These are phyloP conservation scores for Sipunculus nudus DNA, from an alignment of 2,888 invertebrate species.

Conservation along the genomic window DNA sequence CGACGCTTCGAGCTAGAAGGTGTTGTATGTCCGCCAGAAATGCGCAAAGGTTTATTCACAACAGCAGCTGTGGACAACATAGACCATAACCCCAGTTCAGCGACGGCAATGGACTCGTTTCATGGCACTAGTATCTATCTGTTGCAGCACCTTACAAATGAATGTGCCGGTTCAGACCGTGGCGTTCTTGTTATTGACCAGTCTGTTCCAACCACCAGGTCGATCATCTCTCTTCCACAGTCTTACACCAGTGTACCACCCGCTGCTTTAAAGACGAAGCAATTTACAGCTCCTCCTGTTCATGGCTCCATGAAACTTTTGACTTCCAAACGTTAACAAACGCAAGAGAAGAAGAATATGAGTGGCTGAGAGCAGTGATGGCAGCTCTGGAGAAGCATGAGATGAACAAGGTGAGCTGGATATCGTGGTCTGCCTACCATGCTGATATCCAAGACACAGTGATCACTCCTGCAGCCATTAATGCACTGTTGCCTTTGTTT, in stretches of 20 bases:
- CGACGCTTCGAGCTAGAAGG: not conserved
- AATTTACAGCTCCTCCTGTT: constrained; percentile 5
- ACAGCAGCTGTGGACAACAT: constrained; percentile 24
- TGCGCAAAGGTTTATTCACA: constrained; percentile 9
- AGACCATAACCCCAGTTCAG: constrained; percentile 19
- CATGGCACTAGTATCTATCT: constrained; percentile 6
- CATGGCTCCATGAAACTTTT: not conserved
- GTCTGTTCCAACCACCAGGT: not conserved
- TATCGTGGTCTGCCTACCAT: constrained; percentile 17
- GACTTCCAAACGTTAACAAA: constrained; percentile 1
- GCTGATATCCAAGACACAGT: constrained; percentile 7
- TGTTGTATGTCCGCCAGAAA: constrained; percentile 10
- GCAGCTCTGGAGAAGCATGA: constrained; percentile 9
- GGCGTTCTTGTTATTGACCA: constrained; percentile 1
- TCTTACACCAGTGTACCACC: constrained; percentile 13
- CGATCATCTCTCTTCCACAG: constrained; percentile 1
- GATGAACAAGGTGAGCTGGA: not conserved
- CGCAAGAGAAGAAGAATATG: constrained; percentile 8
- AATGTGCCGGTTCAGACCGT: not conserved
- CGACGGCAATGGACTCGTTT: constrained; percentile 21
- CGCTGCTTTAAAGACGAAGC: constrained; percentile 4
- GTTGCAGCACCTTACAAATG: too few species aligned
- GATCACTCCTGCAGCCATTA: constrained; percentile 2
- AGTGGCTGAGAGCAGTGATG: constrained; percentile 9
- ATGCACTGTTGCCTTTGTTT: constrained; percentile 35